Percentiles rank a stretch among this genome's conserved stretches.
Conservation (phyloP, 2,113 vertebrate species). For the Elgaria multicarinata region DNA sequence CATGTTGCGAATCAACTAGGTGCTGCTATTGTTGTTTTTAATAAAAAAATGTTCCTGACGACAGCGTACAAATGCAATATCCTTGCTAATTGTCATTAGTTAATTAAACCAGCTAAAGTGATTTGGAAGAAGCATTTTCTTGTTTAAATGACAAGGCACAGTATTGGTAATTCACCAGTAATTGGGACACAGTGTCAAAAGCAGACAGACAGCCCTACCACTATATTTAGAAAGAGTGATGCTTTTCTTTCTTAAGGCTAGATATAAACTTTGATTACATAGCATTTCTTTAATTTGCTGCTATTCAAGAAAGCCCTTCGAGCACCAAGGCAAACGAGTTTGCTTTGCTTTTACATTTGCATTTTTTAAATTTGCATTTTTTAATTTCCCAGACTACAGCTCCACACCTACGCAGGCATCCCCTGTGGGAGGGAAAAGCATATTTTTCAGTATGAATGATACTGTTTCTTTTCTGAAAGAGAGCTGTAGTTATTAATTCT, state of each 20-base stretch:
- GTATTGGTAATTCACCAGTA: constrained; percentile 51
- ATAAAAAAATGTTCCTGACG: constrained; percentile 30
- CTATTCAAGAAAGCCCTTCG: constrained; percentile 80
- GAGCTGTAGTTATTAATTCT: constrained; percentile 72
- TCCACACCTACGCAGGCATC: constrained; percentile 75
- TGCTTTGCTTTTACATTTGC: constrained; percentile 77
- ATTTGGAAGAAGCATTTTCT: constrained; percentile 54
- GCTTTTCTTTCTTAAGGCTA: constrained; percentile 77
- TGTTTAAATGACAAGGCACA: constrained; percentile 50
- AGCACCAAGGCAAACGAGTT: constrained; percentile 69
- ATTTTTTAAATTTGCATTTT: constrained; percentile 83
- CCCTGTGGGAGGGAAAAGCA: constrained; percentile 72
- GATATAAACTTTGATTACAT: constrained; percentile 84
- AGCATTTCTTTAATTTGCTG: constrained; percentile 82
- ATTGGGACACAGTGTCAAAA: constrained; percentile 63
- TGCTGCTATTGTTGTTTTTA: not conserved
- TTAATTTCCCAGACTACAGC: constrained; percentile 80
- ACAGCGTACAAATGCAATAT: constrained; percentile 48
- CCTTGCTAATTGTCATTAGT: constrained; percentile 70
- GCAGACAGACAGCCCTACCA: constrained; percentile 46
- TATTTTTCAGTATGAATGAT: constrained; percentile 77
- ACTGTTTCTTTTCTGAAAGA: constrained; percentile 71
- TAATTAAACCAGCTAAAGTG: constrained; percentile 71
- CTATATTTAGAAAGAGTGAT: constrained; percentile 77
- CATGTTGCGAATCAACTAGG: constrained; percentile 47